Conservation (phyloP, 1,140 invertebrate genomes). For the Drosophila tsacasi region DNA sequence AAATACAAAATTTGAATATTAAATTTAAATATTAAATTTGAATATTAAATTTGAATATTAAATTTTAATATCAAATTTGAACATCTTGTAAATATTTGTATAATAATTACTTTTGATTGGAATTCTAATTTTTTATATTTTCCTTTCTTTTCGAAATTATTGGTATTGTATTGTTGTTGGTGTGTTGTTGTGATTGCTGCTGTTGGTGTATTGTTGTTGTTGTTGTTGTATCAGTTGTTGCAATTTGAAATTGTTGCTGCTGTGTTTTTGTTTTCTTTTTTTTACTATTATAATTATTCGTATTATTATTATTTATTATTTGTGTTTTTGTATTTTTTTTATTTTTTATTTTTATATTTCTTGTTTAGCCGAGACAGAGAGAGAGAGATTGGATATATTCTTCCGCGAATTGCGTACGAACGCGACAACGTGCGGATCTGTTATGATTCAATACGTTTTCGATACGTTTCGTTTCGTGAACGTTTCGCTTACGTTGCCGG, state of each 20-base stretch:
- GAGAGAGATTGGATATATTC: slow-evolving; percentile 54
- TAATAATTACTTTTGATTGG: slow-evolving; percentile 3
- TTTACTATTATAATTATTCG: slow-evolving; percentile 21
- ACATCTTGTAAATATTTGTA: neutral
- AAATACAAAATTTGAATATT: neutral
- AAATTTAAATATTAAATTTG: no score
- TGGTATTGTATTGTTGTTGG: slow-evolving; percentile 13
- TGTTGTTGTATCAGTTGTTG: slow-evolving; percentile 20
- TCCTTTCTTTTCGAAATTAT: slow-evolving; percentile 38
- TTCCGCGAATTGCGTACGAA: slow-evolving; percentile 82
- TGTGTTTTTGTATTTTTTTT: neutral
- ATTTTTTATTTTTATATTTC: neutral
- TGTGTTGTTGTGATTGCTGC: slow-evolving; percentile 32
- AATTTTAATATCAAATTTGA: neutral
- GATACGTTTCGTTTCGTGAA: slow-evolving; percentile 74
- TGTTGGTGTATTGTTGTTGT: slow-evolving; percentile 37
- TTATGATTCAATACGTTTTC: slow-evolving; percentile 84
- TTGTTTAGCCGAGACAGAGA: slow-evolving; percentile 46
- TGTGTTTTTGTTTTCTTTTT: no score
- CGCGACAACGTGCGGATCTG: slow-evolving; percentile 83
- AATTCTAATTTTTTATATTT: slow-evolving; percentile 9
- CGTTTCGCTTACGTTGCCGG: slow-evolving; percentile 75
- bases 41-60: neutral
- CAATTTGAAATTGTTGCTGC: slow-evolving; percentile 17
- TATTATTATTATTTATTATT: slow-evolving; percentile 4